These are phyloP conservation scores for Rhinogobio ventralis DNA, from an alignment of 2,797 vertebrate species.

Conservation along the genomic window DNA sequence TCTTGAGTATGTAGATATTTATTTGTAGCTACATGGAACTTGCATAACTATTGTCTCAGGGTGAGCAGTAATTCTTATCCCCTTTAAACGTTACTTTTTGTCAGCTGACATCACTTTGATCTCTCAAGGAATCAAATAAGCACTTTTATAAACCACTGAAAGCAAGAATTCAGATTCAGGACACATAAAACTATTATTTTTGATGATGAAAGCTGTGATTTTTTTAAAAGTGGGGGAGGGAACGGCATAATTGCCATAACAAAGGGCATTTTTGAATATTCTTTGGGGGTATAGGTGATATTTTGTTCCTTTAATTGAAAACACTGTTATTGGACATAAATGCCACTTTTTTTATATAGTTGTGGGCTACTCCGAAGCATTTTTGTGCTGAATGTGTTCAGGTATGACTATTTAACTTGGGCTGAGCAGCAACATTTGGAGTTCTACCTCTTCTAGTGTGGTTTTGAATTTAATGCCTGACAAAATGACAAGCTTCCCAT, in stretches of 20 bases:
- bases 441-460: slow-evolving; percentile 64
- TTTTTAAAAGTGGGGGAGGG: slow-evolving; percentile 19
- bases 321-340: slow-evolving; percentile 62
- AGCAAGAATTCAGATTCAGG: slow-evolving; percentile 73
- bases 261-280: slow-evolving; percentile 53
- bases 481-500: slow-evolving; percentile 62
- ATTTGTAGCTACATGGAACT: slow-evolving; percentile 51
- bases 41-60: slow-evolving; percentile 50
- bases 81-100: slow-evolving; percentile 67
- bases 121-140: slow-evolving; percentile 79
- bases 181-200: slow-evolving; percentile 66
- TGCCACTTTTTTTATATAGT: slow-evolving; percentile 72
- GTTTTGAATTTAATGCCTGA: slow-evolving; percentile 61
- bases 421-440: slow-evolving; percentile 55
- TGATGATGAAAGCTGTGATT: slow-evolving; percentile 81
- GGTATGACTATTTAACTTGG: slow-evolving; percentile 60
- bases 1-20: slow-evolving; percentile 47
- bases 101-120: slow-evolving; percentile 61
- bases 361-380: slow-evolving; percentile 74
- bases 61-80: slow-evolving; percentile 52
- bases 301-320: slow-evolving; percentile 56
- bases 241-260: not conserved
- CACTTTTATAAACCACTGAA: slow-evolving; percentile 79
- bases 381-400: slow-evolving; percentile 74
- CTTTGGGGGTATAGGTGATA: slow-evolving; percentile 58